phyloP scores from a whole-genome alignment of 2,888 invertebrate species.

The Leucophora obtusa region DNA sequence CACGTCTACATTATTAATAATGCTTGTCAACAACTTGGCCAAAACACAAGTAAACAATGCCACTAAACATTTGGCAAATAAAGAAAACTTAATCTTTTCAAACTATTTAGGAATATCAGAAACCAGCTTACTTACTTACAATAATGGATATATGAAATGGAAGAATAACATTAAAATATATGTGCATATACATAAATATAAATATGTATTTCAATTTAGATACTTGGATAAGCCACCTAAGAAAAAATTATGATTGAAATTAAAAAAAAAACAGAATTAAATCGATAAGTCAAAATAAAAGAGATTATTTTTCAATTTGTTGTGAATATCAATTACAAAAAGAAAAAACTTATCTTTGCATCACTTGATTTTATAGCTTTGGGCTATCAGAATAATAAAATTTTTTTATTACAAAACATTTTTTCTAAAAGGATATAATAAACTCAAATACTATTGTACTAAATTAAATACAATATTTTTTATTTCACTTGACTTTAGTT shows the following conservation, averaged over 20 bases:
- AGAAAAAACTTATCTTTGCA: not conserved
- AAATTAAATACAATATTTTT: slow-evolving; percentile 54
- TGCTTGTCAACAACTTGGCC: slow-evolving; percentile 72
- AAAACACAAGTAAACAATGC: slow-evolving; percentile 46
- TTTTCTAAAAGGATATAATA: not conserved
- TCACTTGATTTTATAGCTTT: not conserved
- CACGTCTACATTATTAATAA: slow-evolving; percentile 73
- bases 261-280: too few relatives aligned
- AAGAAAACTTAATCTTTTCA: not conserved
- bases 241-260: too few relatives aligned
- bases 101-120: not conserved
- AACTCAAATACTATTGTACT: not conserved
- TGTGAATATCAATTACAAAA: not conserved
- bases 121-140: not conserved
- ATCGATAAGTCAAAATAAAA: not conserved
- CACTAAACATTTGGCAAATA: slow-evolving; percentile 38
- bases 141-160: too few relatives aligned
- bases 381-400: not conserved
- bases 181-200: too few relatives aligned
- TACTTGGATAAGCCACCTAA: too few relatives aligned
- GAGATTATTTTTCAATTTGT: not conserved
- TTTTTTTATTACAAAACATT: not conserved
- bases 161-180: too few relatives aligned
- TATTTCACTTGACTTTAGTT: slow-evolving; percentile 37
- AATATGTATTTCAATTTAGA: too few relatives aligned